Evolutionary conservation across 2,888 invertebrate genomes (phyloP).

Genomic region (Lycia hirtaria): DNA sequence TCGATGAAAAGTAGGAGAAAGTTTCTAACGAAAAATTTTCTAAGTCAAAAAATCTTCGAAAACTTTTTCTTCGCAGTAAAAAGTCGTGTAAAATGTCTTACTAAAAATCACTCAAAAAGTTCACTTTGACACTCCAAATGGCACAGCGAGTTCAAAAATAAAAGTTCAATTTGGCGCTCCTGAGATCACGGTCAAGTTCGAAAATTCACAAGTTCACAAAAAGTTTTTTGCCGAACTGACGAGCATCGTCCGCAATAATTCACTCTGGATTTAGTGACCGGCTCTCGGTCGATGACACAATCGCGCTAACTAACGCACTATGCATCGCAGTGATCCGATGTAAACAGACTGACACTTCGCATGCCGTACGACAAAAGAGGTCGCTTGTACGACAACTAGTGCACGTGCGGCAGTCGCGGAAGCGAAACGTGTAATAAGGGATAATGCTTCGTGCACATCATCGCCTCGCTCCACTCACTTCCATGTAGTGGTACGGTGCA

Average conservation of each 20-base stretch:
- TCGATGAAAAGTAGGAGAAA: constrained; percentile 15
- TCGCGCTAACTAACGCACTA: constrained; percentile 76
- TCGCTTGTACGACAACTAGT: constrained; percentile 70
- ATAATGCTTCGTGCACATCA: constrained; percentile 84
- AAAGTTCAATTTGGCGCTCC: constrained; percentile 64
- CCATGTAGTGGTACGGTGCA: constrained; percentile 75
- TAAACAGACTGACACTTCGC: constrained; percentile 79
- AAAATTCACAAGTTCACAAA: constrained; percentile 76
- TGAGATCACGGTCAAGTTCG: constrained; percentile 48
- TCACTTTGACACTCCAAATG: constrained; percentile 66
- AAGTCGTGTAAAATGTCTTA: constrained; percentile 48
- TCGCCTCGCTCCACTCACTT: constrained; percentile 73
- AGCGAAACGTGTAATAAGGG: constrained; percentile 83
- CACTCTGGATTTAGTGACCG: constrained; percentile 75
- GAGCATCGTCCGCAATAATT: constrained; percentile 74
- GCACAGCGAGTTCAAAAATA: constrained; percentile 52
- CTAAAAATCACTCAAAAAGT: constrained; percentile 53
- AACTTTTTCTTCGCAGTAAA: constrained; percentile 32
- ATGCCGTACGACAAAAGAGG: constrained; percentile 76
- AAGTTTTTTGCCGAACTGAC: constrained; percentile 68
- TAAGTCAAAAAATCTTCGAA: constrained; percentile 21
- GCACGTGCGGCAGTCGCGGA: constrained; percentile 79
- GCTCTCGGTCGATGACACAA: constrained; percentile 80
- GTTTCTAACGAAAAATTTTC: constrained; percentile 5
- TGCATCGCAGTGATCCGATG: constrained; percentile 75